phyloP scores from a whole-genome alignment of 1,140 invertebrate species.

The Drosophila bocki region DNA sequence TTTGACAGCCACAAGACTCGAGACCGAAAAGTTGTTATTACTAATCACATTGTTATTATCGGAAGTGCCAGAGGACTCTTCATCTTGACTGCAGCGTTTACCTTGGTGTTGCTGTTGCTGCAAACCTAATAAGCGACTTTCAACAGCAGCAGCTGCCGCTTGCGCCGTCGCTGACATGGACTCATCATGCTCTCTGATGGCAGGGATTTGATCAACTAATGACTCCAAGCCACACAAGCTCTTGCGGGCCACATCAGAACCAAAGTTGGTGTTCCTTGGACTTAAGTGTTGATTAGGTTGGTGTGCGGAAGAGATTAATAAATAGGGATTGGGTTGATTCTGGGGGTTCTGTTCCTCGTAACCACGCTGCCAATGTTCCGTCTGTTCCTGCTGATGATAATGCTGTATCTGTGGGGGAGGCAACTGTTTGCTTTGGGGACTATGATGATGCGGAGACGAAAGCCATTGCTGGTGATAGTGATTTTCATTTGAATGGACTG shows the following conservation, averaged over 20 bases:
- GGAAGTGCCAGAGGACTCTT: constrained; percentile 1
- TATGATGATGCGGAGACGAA: constrained; percentile 42
- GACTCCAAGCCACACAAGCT: constrained; percentile 95
- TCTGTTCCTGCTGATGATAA: constrained; percentile 41
- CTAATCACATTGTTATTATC: constrained; percentile 45
- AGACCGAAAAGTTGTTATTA: constrained; percentile 74
- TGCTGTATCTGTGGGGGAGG: constrained; percentile 51
- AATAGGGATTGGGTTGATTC: constrained; percentile 36
- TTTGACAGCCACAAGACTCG: constrained; percentile 58
- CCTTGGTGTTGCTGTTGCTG: constrained; percentile 36
- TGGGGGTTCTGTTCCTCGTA: constrained; percentile 49
- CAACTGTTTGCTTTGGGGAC: constrained; percentile 70
- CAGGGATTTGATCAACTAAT: constrained; percentile 95
- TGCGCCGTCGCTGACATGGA: constrained; percentile 43
- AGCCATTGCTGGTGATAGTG: constrained; percentile 72
- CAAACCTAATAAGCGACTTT: constrained; percentile 60
- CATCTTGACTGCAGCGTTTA: constrained; percentile 31
- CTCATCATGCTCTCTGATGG: constrained; percentile 89
- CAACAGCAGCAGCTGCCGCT: constrained; percentile 68
- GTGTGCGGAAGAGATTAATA: constrained; percentile 54
- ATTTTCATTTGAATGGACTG: constrained; percentile 41
- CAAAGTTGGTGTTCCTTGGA: constrained; percentile 76
- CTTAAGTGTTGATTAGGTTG: constrained; percentile 48
- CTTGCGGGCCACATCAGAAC: constrained; percentile 92
- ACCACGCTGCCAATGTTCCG: constrained; percentile 47